Base-by-base conservation (phyloP, 1,140 invertebrate genomes). In the Coelopa frigida region DNA sequence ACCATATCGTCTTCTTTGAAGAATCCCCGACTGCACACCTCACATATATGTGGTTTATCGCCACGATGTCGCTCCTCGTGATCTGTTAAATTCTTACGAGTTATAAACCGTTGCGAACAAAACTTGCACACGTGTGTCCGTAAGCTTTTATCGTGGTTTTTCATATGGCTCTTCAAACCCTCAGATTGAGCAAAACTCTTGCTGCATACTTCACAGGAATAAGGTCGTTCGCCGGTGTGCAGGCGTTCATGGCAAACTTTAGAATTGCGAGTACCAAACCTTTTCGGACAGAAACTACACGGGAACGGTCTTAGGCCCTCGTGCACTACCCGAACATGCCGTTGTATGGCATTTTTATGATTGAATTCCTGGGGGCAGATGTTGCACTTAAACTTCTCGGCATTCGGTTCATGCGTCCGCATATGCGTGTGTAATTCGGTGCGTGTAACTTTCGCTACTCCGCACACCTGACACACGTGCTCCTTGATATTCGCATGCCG, bases 331-430 rank as follows among this genome's bases (percentile, higher is more conserved):
- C 59, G 54, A 10, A 65, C 59, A 46, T 65, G 61, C 5, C 61
- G 56, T 8, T 53, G 55, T 5, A 65, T 65, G 11, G 61, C 61
- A 41, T 58, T 61, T 27, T 65, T 65, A 31, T 65, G 61, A 5
- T 59, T 58, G 21, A 65, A 65, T 5, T 61, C 51, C 33, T 65
- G 61, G 15, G 61, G 61, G 22, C 61, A 65, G 27, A 58, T 56
- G 10, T 56, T 44, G 42, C 61, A 65, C 37, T 65, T 65, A 36
- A 65, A 65, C 32, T 61, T 59, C 44, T 65, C 57, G 52, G 58
- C 52, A 49, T 61, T 59, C 14, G 59, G 59, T 49, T 58, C 55
- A 37, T 65, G 61, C 6, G 56, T 60, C 18, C 61, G 61, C 46
- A 65, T 51, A 45, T 65, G 61, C n/a, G 56, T 65, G 5, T 52